phyloP scores from a whole-genome alignment of 2,113 vertebrate species.

The Verasper variegatus region DNA sequence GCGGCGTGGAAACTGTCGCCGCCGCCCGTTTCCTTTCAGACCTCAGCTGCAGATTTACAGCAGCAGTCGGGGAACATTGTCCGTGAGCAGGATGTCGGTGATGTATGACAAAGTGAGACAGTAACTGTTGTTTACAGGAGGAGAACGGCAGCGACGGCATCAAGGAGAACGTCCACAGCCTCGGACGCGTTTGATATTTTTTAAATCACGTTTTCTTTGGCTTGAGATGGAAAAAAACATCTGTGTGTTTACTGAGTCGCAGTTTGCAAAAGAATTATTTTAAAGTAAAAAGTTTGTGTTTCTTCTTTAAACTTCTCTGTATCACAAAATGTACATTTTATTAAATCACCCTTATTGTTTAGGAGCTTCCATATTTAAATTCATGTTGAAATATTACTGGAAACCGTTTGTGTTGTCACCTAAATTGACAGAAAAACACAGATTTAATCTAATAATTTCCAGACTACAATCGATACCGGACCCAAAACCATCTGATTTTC shows the following conservation, averaged over 20 bases:
- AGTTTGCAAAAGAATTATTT: too few relatives aligned
- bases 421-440: too few relatives aligned
- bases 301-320: too few relatives aligned
- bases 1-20: conserved; percentile 39
- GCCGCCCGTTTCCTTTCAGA: conserved; percentile 45
- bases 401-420: too few relatives aligned
- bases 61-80: conserved; percentile 43
- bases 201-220: neutral
- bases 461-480: neutral
- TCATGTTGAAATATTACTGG: too few relatives aligned
- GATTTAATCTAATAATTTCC: neutral
- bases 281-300: too few relatives aligned
- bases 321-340: too few relatives aligned
- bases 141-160: conserved; percentile 19
- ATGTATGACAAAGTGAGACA: conserved; percentile 26
- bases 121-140: conserved; percentile 13
- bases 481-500: neutral
- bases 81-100: conserved; percentile 26
- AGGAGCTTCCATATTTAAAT: too few relatives aligned
- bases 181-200: conserved; percentile 6
- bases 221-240: too few relatives aligned
- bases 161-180: neutral
- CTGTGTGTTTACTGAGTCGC: too few relatives aligned
- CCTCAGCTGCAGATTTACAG: conserved; percentile 60
- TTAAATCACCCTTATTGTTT: too few relatives aligned